A percentile compares a stretch with the other conserved stretches of the same genome.
Evolutionary conservation across 92 coral and sea anemone species (phyloP).

Genomic region (Palythoa grandis): DNA sequence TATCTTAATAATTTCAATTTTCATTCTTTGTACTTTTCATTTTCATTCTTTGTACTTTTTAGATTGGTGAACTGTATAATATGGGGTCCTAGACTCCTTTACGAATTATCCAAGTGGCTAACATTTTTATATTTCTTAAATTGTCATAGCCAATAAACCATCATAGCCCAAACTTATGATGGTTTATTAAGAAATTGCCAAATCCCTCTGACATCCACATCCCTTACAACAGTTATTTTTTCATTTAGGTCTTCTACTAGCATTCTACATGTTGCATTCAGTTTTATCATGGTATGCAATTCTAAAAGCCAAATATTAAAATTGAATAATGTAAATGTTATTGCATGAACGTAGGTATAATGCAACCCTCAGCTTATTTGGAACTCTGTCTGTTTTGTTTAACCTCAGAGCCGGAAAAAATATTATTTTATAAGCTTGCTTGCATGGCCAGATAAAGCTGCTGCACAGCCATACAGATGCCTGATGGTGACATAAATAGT

Average conservation of each 20-base stretch:
- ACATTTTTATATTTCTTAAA: not conserved
- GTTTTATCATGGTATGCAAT: not conserved
- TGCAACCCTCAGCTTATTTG: not conserved
- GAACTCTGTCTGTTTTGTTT: too few relatives aligned
- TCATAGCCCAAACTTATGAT: not conserved
- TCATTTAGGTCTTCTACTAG: not conserved
- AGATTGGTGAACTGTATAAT: not conserved
- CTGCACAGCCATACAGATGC: too few relatives aligned
- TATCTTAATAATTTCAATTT: too few relatives aligned
- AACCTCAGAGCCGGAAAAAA: too few relatives aligned
- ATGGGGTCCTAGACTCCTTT: not conserved
- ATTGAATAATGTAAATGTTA: not conserved
- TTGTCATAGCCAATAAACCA: too few relatives aligned
- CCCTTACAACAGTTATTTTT: not conserved
- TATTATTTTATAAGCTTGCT: too few relatives aligned
- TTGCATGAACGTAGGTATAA: not conserved
- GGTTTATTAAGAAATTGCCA: not conserved
- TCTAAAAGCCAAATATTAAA: not conserved
- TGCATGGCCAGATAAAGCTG: too few relatives aligned
- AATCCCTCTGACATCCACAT: not conserved
- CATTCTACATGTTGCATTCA: not conserved
- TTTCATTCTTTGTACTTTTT: too few relatives aligned
- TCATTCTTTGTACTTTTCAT: too few relatives aligned
- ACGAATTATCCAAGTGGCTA: not conserved
- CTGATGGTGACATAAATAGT: too few relatives aligned